Percentiles rank a stretch among this genome's conserved stretches.
Conservation (phyloP, 2,113 vertebrate species). For the Rhabdomys dilectus region DNA sequence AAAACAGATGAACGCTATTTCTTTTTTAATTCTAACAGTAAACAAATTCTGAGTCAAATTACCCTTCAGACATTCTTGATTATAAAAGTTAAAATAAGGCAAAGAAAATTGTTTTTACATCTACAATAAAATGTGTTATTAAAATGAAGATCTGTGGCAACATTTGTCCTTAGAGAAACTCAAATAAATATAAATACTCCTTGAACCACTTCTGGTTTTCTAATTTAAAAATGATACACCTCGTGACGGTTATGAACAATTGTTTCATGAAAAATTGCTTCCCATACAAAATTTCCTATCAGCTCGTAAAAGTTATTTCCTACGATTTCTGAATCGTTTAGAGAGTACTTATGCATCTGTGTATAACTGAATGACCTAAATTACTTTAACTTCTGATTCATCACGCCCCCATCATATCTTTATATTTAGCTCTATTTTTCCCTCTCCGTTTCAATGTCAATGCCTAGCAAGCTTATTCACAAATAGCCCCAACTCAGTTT, state of each 20-base stretch:
- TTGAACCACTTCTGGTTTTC: constrained; percentile 65
- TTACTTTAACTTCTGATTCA: constrained; percentile 79
- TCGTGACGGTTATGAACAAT: constrained; percentile 58
- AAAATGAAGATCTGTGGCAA: constrained; percentile 42
- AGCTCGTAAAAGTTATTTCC: constrained; percentile 76
- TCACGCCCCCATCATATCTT: constrained; percentile 58
- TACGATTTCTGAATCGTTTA: constrained; percentile 67
- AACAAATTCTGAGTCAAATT: constrained; percentile 46
- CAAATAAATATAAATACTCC: constrained; percentile 57
- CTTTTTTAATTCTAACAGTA: not conserved
- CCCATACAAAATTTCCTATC: constrained; percentile 63
- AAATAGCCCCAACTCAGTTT: constrained; percentile 3
- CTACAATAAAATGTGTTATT: not conserved
- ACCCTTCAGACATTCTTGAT: not conserved
- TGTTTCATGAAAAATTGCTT: constrained; percentile 70
- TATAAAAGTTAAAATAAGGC: not conserved
- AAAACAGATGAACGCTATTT: not conserved
- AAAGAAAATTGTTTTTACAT: not conserved
- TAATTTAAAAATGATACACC: constrained; percentile 72
- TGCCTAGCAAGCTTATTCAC: constrained; percentile 10
- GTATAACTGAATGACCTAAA: constrained; percentile 63
- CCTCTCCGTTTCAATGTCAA: constrained; percentile 42
- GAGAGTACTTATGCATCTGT: constrained; percentile 63
- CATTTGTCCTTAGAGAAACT: constrained; percentile 49
- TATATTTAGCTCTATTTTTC: constrained; percentile 63